Percentiles rank a stretch among this genome's conserved stretches.
Evolutionary conservation across 2,888 invertebrate genomes (phyloP).

Genomic region (Eledone cirrhosa): DNA sequence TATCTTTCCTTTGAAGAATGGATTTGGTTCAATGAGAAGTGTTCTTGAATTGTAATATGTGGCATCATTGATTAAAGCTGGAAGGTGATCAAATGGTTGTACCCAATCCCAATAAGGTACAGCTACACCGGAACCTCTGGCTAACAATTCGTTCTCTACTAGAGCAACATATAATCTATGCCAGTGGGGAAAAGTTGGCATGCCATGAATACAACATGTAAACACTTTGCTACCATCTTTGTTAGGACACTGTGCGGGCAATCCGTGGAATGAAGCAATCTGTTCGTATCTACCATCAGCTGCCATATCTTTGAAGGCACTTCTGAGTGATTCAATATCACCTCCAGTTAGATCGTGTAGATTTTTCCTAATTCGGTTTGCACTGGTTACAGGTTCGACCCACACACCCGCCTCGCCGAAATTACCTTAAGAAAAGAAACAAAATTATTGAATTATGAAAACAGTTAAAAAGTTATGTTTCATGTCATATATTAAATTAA

Average conservation of each 20-base stretch:
- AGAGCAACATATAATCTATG: conserved; percentile 37
- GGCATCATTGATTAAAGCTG: conserved; percentile 35
- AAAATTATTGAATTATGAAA: neutral
- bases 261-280: conserved; percentile 41
- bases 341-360: conserved; percentile 35
- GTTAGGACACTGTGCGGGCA: conserved; percentile 37
- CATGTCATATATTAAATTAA: too few relatives aligned
- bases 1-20: conserved; percentile 36
- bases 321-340: conserved; percentile 38
- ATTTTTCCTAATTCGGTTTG: conserved; percentile 36
- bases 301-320: conserved; percentile 38
- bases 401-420: conserved; percentile 29
- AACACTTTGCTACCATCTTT: conserved; percentile 24
- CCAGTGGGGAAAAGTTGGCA: conserved; percentile 41
- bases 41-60: conserved; percentile 40
- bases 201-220: conserved; percentile 41
- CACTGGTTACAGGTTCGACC: conserved; percentile 32
- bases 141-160: conserved; percentile 39
- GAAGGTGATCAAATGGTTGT: conserved; percentile 32
- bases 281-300: conserved; percentile 36
- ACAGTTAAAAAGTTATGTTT: too few relatives aligned
- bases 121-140: conserved; percentile 37
- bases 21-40: conserved; percentile 34
- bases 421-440: neutral
- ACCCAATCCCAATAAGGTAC: conserved; percentile 43